Base-by-base conservation (phyloP, 2,888 invertebrate species). In the Metacarcinus magister region DNA sequence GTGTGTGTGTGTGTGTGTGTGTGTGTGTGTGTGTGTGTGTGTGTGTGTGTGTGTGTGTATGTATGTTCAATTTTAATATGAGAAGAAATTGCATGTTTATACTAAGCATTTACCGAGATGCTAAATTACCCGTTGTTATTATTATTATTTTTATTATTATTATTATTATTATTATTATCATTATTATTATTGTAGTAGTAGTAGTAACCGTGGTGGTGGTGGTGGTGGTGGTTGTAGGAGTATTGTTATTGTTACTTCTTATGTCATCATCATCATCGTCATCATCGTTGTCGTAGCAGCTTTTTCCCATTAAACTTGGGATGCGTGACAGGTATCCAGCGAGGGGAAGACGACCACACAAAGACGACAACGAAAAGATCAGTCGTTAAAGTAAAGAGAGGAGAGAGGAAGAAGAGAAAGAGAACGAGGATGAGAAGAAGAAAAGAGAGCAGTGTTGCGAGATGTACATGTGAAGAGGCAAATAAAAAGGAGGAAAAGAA, bases 1-100 rank as follows among this genome's bases (percentile, higher is more conserved):
- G 82, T 82, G 82, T 32, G 82, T 82, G 82, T 82, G 82, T 32
- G 82, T 82, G 82, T 82, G 82, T 32, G 82, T 82, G 82, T 32
- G 82, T 82, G 82, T 82, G 82, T 32, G 82, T 82, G 82, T 32
- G 82, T 32, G 28, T 32, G 28, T 32, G 28, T 32, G 28, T 28
- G 13, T 2, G 54, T 67, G n/a, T 5, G 23, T 67, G 16, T 67
- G n/a, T 67, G 16, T 67, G n/a, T 67, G 23, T n/a, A 7, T n/a
- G 16, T n/a, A n/a, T 8, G 23, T n/a, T 67, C 23, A n/a, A n/a
- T 67, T n/a, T 67, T 67, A 67, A 67, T 54, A 39, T n/a, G n/a
- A 67, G 67, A 67, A 67, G 67, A n/a, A n/a, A 67, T n/a, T 67
- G 67, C 67, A 67, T 67, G 23, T 19, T n/a, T n/a, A n/a, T 2